These are phyloP conservation scores for Calosoma granatense DNA, from an alignment of 1,140 invertebrate genomes.

Conservation along the genomic window DNA sequence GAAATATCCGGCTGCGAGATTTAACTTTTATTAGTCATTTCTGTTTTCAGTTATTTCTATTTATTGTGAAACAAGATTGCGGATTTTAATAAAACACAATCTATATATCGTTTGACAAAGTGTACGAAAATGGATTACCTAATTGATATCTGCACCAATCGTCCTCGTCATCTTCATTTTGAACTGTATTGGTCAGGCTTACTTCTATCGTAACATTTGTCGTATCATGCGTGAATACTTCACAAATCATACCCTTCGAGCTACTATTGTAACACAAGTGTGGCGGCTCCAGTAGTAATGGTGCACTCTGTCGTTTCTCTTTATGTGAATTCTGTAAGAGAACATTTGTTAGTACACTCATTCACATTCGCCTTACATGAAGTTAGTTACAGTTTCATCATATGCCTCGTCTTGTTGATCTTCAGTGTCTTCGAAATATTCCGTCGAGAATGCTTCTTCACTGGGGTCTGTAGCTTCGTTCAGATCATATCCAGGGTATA, in stretches of 20 bases:
- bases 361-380: neutral
- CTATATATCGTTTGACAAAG: too few species aligned
- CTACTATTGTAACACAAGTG: constrained; percentile 48
- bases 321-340: neutral
- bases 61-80: too few species aligned
- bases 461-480: constrained; percentile 12
- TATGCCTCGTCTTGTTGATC: constrained; percentile 27
- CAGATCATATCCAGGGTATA: constrained; percentile 22
- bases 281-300: constrained; percentile 36
- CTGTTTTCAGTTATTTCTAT: neutral
- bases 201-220: constrained; percentile 41
- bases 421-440: constrained; percentile 29
- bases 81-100: too few species aligned
- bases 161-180: constrained; percentile 34
- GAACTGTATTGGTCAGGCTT: constrained; percentile 36
- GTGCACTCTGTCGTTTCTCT: constrained; percentile 15
- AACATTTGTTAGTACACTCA: constrained; percentile 1
- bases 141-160: constrained; percentile 33
- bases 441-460: constrained; percentile 17
- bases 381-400: neutral
- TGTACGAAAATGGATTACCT: too few species aligned
- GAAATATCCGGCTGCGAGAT: constrained; percentile 39
- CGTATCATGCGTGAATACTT: constrained; percentile 49
- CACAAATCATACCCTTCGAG: constrained; percentile 40
- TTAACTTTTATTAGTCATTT: neutral